Percentiles rank a stretch among this genome's conserved stretches.
phyloP scores from a whole-genome alignment of 2,888 invertebrate species.

The Chymomyza procnemis region DNA sequence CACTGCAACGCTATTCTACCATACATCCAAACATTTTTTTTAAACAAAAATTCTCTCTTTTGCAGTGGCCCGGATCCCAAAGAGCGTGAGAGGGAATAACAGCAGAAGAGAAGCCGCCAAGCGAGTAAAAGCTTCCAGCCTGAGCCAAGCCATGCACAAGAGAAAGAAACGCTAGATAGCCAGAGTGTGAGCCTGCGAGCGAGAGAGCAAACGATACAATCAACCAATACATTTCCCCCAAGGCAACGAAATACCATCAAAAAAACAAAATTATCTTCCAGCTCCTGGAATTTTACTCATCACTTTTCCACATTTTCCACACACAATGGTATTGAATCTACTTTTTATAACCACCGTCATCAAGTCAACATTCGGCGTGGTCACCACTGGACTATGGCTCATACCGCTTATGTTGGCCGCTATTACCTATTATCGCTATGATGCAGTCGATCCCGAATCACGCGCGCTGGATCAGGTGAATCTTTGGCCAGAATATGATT shows the following conservation, averaged over 20 bases:
- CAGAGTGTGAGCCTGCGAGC: conserved; percentile 28
- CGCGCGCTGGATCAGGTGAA: conserved; percentile 85
- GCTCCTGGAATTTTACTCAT: neutral
- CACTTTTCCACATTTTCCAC: neutral
- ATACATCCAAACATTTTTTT: too few relatives aligned
- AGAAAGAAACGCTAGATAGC: conserved; percentile 56
- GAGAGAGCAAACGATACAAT: neutral
- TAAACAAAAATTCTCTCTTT: neutral
- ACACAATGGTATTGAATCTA: conserved; percentile 85
- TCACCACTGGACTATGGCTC: conserved; percentile 89
- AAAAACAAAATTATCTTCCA: neutral
- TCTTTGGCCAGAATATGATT: conserved; percentile 88
- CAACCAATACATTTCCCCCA: neutral
- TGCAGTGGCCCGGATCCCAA: conserved; percentile 26
- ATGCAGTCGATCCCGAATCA: conserved; percentile 89
- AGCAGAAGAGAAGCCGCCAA: conserved; percentile 3
- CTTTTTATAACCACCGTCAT: conserved; percentile 88
- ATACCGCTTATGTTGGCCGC: conserved; percentile 90
- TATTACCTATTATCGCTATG: conserved; percentile 88
- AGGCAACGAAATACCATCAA: neutral
- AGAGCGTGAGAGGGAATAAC: too few relatives aligned
- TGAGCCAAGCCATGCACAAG: conserved; percentile 60
- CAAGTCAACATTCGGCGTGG: conserved; percentile 85
- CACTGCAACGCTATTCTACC: too few relatives aligned
- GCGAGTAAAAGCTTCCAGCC: neutral